Evolutionary conservation across 2,888 invertebrate genomes (phyloP).

Genomic region (Thera obeliscata): DNA sequence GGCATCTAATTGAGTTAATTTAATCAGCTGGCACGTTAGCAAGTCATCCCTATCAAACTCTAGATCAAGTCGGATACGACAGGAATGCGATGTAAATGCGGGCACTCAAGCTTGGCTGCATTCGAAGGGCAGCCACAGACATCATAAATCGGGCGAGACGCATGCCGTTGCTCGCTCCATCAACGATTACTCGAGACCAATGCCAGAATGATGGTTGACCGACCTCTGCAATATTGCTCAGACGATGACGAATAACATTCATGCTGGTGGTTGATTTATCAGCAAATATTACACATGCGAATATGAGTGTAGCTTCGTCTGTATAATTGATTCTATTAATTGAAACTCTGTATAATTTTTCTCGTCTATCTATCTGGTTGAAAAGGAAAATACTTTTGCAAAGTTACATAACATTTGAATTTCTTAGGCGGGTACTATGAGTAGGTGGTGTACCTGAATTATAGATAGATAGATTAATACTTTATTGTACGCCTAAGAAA

Average conservation of each 20-base stretch:
- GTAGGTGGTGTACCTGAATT: background rate
- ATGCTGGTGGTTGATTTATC: slow-evolving; percentile 32
- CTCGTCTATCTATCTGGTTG: background rate
- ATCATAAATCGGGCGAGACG: slow-evolving; percentile 62
- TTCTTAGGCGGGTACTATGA: too few relatives aligned
- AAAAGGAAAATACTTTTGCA: too few relatives aligned
- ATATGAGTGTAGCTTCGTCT: background rate
- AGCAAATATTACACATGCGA: slow-evolving; percentile 2
- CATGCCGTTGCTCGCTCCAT: slow-evolving; percentile 55
- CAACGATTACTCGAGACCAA: slow-evolving; percentile 56
- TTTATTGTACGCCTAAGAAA: too few relatives aligned
- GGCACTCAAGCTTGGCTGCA: slow-evolving; percentile 53
- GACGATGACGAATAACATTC: slow-evolving; percentile 40
- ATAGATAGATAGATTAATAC: too few relatives aligned
- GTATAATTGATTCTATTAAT: background rate
- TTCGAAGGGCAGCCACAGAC: slow-evolving; percentile 56
- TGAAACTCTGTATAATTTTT: background rate
- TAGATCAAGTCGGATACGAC: slow-evolving; percentile 41
- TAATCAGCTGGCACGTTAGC: slow-evolving; percentile 17
- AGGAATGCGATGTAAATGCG: slow-evolving; percentile 50
- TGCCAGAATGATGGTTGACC: slow-evolving; percentile 47
- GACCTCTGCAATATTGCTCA: slow-evolving; percentile 42
- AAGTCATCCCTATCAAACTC: slow-evolving; percentile 26
- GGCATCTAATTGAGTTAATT: slow-evolving; percentile 14
- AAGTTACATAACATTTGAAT: too few relatives aligned